These are phyloP conservation scores for Hestina assimilis DNA, from an alignment of 1,140 invertebrate genomes.

Conservation along the genomic window DNA sequence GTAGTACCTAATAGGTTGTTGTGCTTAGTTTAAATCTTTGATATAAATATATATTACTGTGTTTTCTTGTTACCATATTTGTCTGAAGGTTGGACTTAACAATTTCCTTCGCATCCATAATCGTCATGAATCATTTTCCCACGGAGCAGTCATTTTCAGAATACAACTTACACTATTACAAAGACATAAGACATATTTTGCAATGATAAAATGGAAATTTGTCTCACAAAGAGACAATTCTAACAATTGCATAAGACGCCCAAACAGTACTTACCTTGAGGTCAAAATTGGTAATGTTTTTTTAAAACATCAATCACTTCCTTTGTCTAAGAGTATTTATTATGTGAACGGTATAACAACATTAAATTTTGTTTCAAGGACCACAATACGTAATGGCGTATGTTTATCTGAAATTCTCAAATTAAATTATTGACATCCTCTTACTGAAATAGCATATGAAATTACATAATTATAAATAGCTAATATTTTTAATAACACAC, in stretches of 20 bases:
- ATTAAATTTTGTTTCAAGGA: background rate
- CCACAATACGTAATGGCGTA: background rate
- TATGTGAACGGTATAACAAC: conserved; percentile 11
- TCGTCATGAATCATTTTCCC: conserved; percentile 12
- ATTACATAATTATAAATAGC: too few species aligned
- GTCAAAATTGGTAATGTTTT: conserved; percentile 27
- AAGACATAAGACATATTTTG: background rate
- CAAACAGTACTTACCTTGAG: conserved; percentile 27
- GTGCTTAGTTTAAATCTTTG: too few species aligned
- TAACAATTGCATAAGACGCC: conserved; percentile 4
- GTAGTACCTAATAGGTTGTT: too few species aligned
- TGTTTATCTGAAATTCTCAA: background rate
- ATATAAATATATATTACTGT: too few species aligned
- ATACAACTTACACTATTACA: background rate
- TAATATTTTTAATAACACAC: too few species aligned
- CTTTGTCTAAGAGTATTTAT: conserved; percentile 11
- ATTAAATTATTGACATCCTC: background rate
- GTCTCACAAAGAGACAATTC: background rate
- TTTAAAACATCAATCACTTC: conserved; percentile 32
- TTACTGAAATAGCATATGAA: background rate
- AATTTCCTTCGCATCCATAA: conserved; percentile 5
- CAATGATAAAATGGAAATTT: background rate
- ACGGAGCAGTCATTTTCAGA: background rate
- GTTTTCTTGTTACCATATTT: conserved; percentile 10
- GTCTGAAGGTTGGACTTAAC: conserved; percentile 10